Base-by-base conservation (phyloP, 1,140 invertebrate genomes). In the Plodia interpunctella region DNA sequence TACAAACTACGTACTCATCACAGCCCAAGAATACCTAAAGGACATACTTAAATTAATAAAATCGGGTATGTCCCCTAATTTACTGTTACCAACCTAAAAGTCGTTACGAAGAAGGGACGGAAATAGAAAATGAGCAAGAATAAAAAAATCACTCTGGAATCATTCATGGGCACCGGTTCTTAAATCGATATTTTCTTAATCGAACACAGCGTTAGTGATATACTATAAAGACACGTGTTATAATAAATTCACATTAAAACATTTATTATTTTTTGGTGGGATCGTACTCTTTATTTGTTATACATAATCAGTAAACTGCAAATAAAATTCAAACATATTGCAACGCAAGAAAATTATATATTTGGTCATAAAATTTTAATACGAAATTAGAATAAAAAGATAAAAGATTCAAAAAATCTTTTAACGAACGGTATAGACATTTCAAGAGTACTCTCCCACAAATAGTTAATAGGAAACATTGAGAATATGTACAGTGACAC, bases 1-100 rank as follows among this genome's bases (percentile, higher is more conserved):
- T 70, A 65, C 56, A 57, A 25, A 56, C 64, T 64, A 66, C 71
- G 67, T 68, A 55, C 70, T 83, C 77, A 76, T 83, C 83, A 84
- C 80, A 87, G 83, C 83, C 83, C 74, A 77, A 84, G 70, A 78
- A 81, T 79, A 69, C 71, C 68, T 76, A 80, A 72, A 62, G 74
- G 70, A 76, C 68, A 76, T 70, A 66, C 77, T 66, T 73, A 72
- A 66, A 66, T 63, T 59, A 59, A 63, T 65, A 55, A 38, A 57
- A 57, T 57, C 55, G 53, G 56, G 61, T 25, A 51, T 53, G 21
- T 51, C 19, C 21, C 19, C 19, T 53, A 53, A 53, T 53, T 20
- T 25, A 53, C 25, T 53, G 49, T 53, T 63, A 63, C 61, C 59
- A 70, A 63, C 59, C 53, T 62, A 66, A 66, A 56, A 59, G 52